Conservation (phyloP, 2,797 vertebrate genomes). For the Tenualosa ilisha region DNA sequence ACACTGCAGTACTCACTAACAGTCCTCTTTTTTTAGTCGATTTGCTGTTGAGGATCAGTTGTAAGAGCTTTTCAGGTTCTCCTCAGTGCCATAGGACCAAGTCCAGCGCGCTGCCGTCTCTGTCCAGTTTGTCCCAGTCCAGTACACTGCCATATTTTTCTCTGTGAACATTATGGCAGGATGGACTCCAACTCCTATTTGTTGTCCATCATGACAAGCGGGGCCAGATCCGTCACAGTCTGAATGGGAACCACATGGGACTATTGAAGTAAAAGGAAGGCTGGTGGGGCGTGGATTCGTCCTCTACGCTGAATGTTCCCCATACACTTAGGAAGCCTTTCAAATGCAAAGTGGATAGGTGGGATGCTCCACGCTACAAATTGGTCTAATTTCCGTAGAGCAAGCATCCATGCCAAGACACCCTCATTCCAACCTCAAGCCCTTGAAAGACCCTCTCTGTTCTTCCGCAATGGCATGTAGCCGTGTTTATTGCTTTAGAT, state of each 20-base stretch:
- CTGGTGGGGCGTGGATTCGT: conserved; percentile 10
- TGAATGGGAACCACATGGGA: conserved; percentile 40
- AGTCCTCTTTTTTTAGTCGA: background rate
- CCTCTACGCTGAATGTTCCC: background rate
- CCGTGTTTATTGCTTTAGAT: background rate
- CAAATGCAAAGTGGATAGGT: background rate
- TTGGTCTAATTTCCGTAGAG: background rate
- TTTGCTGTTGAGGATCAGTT: background rate
- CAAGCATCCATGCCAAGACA: background rate
- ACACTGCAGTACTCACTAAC: background rate
- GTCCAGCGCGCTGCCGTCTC: background rate
- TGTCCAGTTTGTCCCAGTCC: background rate
- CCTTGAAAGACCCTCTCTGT: background rate
- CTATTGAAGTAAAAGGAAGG: conserved; percentile 12
- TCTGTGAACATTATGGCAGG: background rate
- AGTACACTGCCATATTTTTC: background rate
- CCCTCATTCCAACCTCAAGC: background rate
- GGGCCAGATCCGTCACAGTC: background rate
- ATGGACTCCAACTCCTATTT: background rate
- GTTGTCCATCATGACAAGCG: conserved; percentile 20
- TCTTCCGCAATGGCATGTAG: background rate
- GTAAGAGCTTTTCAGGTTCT: background rate
- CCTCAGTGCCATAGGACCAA: background rate
- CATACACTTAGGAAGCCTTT: background rate
- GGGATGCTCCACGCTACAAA: background rate